Percentiles rank a stretch among this genome's conserved stretches.
phyloP scores from a whole-genome alignment of 2,113 vertebrate species.

The Agelaius phoeniceus region DNA sequence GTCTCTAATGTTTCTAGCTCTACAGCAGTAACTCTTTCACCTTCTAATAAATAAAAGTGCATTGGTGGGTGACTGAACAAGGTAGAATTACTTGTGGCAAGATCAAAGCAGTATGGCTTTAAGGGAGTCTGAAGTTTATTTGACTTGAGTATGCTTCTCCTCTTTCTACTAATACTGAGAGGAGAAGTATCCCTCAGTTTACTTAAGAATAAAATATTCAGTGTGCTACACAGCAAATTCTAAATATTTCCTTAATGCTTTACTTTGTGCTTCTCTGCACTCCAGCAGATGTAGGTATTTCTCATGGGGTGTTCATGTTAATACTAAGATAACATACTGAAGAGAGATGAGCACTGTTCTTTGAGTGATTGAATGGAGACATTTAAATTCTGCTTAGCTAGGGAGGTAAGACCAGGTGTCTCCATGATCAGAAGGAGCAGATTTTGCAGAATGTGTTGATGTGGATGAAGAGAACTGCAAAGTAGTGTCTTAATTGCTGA shows the following conservation, averaged over 20 bases:
- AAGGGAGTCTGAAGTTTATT: neutral
- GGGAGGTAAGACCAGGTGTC: neutral
- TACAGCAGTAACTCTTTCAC: conserved; percentile 43
- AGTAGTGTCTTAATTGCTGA: neutral
- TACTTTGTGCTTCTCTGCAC: neutral
- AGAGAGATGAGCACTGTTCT: neutral
- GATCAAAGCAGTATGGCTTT: conserved; percentile 30
- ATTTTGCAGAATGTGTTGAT: neutral
- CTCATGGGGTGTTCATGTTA: neutral
- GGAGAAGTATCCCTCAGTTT: neutral
- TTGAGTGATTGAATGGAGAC: neutral
- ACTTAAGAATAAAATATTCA: neutral
- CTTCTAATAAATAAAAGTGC: neutral
- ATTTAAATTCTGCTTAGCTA: neutral
- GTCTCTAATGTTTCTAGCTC: conserved; percentile 44
- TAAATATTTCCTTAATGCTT: neutral
- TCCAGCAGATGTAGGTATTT: neutral
- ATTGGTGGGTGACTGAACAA: conserved; percentile 24
- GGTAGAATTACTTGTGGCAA: conserved; percentile 56
- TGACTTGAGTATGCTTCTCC: conserved; percentile 7
- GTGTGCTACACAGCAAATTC: neutral
- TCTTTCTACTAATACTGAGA: neutral
- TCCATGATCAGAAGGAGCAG: neutral
- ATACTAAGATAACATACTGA: neutral
- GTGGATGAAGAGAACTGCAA: neutral